Evolutionary conservation across 2,797 vertebrate species (phyloP).

Genomic region (Xiphophorus birchmanni): DNA sequence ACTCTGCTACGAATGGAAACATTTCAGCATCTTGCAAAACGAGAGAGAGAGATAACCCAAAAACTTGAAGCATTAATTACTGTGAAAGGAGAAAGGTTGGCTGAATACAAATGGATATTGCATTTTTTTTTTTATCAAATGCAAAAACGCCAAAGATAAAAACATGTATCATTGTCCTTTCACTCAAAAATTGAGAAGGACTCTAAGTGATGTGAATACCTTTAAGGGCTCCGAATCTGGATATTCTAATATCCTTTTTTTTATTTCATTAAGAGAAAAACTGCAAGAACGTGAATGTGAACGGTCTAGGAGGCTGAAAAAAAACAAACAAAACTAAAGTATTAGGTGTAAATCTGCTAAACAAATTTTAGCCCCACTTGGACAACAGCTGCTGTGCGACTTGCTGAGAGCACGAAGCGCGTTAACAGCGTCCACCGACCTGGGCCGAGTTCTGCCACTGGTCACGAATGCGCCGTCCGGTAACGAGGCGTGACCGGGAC

Average conservation of each 20-base stretch:
- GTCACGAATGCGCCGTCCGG: slow-evolving; percentile 32
- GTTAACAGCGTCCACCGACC: slow-evolving; percentile 42
- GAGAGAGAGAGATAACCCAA: background rate
- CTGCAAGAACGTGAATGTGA: background rate
- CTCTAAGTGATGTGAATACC: background rate
- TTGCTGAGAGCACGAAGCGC: slow-evolving; percentile 36
- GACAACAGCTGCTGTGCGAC: background rate
- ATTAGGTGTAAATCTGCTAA: background rate
- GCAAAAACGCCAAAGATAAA: background rate
- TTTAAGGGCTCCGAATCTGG: background rate
- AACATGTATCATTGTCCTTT: background rate
- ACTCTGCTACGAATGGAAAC: background rate
- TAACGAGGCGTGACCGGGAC: slow-evolving; percentile 52
- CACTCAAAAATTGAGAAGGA: background rate
- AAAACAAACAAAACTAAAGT: background rate
- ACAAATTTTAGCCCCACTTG: background rate
- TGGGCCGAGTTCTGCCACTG: slow-evolving; percentile 38
- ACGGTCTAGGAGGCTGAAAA: background rate
- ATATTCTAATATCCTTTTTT: background rate
- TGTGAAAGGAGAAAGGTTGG: background rate
- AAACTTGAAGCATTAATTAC: background rate
- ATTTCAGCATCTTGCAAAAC: background rate
- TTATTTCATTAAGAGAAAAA: background rate
- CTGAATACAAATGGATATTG: background rate
- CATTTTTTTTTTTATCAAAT: too few species aligned